phyloP scores from a whole-genome alignment of 1,140 invertebrate genomes.

The Zaprionus inermis region DNA sequence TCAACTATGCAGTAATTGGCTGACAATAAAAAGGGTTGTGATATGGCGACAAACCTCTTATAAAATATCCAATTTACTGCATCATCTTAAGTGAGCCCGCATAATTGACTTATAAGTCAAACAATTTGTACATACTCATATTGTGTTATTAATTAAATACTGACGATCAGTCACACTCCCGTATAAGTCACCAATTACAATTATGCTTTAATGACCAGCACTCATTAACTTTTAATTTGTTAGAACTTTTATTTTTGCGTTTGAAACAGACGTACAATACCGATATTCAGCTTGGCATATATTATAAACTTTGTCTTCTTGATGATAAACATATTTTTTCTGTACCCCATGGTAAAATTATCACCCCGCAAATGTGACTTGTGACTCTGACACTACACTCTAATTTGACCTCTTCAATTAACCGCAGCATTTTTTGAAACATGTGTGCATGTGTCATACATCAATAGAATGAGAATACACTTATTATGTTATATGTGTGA shows the following conservation, averaged over 20 bases:
- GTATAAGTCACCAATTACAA: slow-evolving; percentile 72
- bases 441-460: slow-evolving; percentile 8
- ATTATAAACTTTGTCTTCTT: not conserved
- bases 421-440: slow-evolving; percentile 39
- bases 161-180: slow-evolving; percentile 20
- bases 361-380: slow-evolving; percentile 70
- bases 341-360: slow-evolving; percentile 26
- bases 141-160: slow-evolving; percentile 41
- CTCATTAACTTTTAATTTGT: slow-evolving; percentile 79
- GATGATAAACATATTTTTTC: not conserved
- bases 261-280: slow-evolving; percentile 19
- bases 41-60: not conserved
- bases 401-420: slow-evolving; percentile 78
- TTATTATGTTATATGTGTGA: too few relatives aligned
- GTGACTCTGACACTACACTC: slow-evolving; percentile 52
- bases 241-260: slow-evolving; percentile 72
- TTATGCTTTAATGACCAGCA: slow-evolving; percentile 75
- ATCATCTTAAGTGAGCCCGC: slow-evolving; percentile 5
- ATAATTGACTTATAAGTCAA: slow-evolving; percentile 36
- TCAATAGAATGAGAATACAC: slow-evolving; percentile 22
- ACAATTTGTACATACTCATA: slow-evolving; percentile 1
- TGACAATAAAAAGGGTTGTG: not conserved
- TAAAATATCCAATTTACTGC: not conserved
- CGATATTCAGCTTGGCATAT: too few relatives aligned
- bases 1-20: not conserved